phyloP scores from a whole-genome alignment of 2,888 invertebrate species.

The Nymphalis polychloros region DNA sequence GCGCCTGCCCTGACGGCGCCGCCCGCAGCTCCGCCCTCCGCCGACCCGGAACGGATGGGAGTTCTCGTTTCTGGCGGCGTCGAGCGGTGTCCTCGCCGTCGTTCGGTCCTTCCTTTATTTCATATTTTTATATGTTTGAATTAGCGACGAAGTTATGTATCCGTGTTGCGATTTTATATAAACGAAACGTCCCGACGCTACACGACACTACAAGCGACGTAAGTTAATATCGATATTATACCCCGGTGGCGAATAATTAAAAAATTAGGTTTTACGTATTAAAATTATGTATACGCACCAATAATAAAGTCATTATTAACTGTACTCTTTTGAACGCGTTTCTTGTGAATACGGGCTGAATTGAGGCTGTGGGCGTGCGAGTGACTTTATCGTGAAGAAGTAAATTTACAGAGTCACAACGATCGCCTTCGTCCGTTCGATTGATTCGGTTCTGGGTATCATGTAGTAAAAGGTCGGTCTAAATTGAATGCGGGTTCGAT shows the following conservation, averaged over 20 bases:
- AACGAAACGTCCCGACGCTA: too few species aligned
- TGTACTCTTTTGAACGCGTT: background rate
- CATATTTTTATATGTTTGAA: too few species aligned
- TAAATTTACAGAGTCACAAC: too few species aligned
- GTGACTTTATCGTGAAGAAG: too few species aligned
- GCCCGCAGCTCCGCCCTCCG: slow-evolving; percentile 80
- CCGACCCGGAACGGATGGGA: slow-evolving; percentile 46
- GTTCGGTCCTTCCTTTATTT: too few species aligned
- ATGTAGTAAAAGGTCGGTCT: background rate
- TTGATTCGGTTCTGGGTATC: too few species aligned
- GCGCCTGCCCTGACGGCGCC: slow-evolving; percentile 82
- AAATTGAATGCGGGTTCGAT: slow-evolving; percentile 12
- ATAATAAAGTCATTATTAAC: background rate
- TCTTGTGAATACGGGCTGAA: background rate
- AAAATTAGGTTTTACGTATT: background rate
- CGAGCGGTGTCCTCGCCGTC: slow-evolving; percentile 3
- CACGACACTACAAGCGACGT: too few species aligned
- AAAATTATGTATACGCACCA: background rate
- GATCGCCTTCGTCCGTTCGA: too few species aligned
- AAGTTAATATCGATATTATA: too few species aligned
- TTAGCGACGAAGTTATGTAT: background rate
- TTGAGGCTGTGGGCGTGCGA: too few species aligned
- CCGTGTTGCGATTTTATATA: background rate
- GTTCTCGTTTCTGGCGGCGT: too few species aligned
- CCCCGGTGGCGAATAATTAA: too few species aligned